Conservation (phyloP, 2,888 invertebrate species). For the Noctua comes region DNA sequence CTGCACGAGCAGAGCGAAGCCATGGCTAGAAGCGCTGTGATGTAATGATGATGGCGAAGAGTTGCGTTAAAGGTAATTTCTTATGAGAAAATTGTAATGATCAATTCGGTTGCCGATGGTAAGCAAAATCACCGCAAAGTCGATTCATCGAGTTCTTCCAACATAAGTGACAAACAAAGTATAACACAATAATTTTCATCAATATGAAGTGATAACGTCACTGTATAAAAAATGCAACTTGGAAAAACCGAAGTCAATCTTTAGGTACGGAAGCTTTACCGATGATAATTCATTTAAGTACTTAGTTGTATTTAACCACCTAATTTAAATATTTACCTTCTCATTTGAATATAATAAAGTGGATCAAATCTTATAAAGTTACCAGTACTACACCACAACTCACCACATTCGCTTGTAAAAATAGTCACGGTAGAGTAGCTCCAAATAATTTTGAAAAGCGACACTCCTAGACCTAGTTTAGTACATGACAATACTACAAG, state of each 20-base stretch:
- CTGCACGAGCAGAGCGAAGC: too few relatives aligned
- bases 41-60: not conserved
- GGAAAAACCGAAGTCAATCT: constrained; percentile 21
- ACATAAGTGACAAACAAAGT: constrained; percentile 10
- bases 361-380: not conserved
- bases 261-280: constrained; percentile 4
- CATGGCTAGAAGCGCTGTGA: not conserved
- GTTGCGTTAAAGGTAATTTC: not conserved
- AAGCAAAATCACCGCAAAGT: not conserved
- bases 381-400: not conserved
- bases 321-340: not conserved
- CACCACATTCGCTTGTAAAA: constrained; percentile 3
- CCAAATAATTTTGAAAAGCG: constrained; percentile 39
- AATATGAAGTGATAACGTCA: not conserved
- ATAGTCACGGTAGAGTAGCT: constrained; percentile 23
- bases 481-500: constrained; percentile 41
- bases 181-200: not conserved
- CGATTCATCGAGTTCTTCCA: not conserved
- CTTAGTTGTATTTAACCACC: not conserved
- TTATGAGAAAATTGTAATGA: not conserved
- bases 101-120: not conserved
- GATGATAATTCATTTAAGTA: not conserved
- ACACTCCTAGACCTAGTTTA: constrained; percentile 40
- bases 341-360: not conserved
- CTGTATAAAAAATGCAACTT: not conserved